Evolutionary conservation across 2,888 invertebrate genomes (phyloP).

Genomic region (Scaptomyza flava): DNA sequence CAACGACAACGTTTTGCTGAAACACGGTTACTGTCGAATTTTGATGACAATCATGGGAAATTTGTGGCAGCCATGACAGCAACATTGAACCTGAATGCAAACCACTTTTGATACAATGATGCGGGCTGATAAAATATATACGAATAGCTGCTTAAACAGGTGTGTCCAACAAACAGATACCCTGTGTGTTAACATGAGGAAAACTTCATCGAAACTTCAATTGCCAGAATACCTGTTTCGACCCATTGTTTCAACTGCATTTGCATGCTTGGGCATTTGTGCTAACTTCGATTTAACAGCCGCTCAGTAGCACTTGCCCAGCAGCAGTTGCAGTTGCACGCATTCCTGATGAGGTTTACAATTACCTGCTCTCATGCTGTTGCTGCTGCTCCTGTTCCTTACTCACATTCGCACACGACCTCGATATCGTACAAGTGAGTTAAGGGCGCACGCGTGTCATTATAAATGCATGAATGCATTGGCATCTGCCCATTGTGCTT

Average conservation of each 20-base stretch:
- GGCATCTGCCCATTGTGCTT: slow-evolving; percentile 62
- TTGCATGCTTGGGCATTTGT: slow-evolving; percentile 4
- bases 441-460: slow-evolving; percentile 45
- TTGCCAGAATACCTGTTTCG: too few relatives aligned
- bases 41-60: slow-evolving; percentile 57
- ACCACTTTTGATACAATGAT: background rate
- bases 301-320: slow-evolving; percentile 10
- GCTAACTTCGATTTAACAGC: slow-evolving; percentile 18
- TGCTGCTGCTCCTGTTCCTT: background rate
- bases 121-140: background rate
- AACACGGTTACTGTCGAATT: slow-evolving; percentile 30
- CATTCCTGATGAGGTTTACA: slow-evolving; percentile 38
- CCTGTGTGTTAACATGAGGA: background rate
- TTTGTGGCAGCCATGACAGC: slow-evolving; percentile 39
- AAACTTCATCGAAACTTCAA: background rate
- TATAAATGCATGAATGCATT: slow-evolving; percentile 67
- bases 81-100: background rate
- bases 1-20: slow-evolving; percentile 6
- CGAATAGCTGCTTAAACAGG: background rate
- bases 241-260: slow-evolving; percentile 20
- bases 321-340: slow-evolving; percentile 20
- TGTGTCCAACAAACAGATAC: background rate
- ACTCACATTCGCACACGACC: background rate
- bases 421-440: background rate
- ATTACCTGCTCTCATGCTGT: slow-evolving; percentile 5